Evolutionary conservation across 1,140 invertebrate genomes (phyloP).

Genomic region (Temnothorax curvispinosus): DNA sequence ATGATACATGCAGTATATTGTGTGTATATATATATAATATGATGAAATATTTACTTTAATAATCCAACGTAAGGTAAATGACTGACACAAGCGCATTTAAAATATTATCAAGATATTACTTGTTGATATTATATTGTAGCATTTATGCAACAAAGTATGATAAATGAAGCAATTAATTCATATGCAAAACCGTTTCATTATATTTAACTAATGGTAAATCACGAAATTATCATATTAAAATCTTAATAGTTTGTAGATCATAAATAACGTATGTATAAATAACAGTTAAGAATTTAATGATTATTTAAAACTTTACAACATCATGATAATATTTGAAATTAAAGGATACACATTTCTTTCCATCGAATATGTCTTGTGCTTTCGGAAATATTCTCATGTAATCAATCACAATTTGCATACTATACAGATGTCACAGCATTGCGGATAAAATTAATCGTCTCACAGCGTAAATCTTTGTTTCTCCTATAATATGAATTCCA

Average conservation of each 20-base stretch:
- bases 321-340: not conserved
- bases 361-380: not conserved
- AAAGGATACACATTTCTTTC: not conserved
- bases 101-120: no score
- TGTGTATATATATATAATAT: no score
- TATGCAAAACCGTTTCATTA: not conserved
- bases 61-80: not conserved
- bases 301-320: not conserved
- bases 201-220: not conserved
- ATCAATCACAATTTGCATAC: slow-evolving; percentile 39
- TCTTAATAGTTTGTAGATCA: not conserved
- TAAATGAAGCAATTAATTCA: slow-evolving; percentile 19
- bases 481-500: slow-evolving; percentile 41
- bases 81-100: no score
- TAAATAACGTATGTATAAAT: not conserved
- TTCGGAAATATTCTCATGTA: not conserved
- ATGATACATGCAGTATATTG: no score
- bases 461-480: slow-evolving; percentile 48
- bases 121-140: not conserved
- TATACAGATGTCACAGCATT: slow-evolving; percentile 4
- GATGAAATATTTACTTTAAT: not conserved
- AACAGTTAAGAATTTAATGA: not conserved
- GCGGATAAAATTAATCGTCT: slow-evolving; percentile 47
- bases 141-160: not conserved
- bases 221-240: slow-evolving; percentile 14